Percentiles rank a stretch among this genome's conserved stretches.
These are phyloP conservation scores for Mirounga angustirostris DNA, from an alignment of 2,113 vertebrate species.

Conservation along the genomic window DNA sequence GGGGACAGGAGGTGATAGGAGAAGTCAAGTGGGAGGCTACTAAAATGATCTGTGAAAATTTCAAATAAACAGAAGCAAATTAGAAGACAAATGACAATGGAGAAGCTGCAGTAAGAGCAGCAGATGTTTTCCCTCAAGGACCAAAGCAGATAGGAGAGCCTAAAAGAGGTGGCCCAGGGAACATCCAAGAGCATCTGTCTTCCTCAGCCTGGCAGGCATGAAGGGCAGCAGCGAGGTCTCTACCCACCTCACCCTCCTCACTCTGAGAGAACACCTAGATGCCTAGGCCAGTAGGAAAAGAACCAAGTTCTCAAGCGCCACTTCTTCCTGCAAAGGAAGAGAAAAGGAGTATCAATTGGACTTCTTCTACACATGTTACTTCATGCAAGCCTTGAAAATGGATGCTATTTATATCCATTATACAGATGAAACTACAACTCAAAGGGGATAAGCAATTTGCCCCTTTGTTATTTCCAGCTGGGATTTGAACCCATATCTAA, in stretches of 20 bases:
- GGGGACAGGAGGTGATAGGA: not conserved
- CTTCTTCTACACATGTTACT: not conserved
- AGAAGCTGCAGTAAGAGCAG: slow-evolving; percentile 64
- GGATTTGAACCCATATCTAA: not conserved
- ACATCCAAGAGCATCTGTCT: slow-evolving; percentile 60
- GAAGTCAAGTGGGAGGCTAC: not conserved
- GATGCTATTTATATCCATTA: not conserved
- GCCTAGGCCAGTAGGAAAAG: not conserved
- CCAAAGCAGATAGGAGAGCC: slow-evolving; percentile 75
- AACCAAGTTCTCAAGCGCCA: not conserved
- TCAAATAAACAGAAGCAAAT: slow-evolving; percentile 68
- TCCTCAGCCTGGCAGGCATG: slow-evolving; percentile 37
- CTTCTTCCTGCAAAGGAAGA: not conserved
- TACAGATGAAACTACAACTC: not conserved
- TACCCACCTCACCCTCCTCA: not conserved
- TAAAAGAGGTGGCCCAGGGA: slow-evolving; percentile 47
- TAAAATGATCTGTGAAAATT: not conserved
- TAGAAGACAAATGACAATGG: slow-evolving; percentile 76
- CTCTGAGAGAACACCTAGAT: not conserved
- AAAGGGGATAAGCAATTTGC: not conserved
- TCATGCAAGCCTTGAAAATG: not conserved
- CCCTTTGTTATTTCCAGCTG: not conserved
- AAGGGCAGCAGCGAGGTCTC: not conserved
- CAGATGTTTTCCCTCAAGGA: slow-evolving; percentile 85
- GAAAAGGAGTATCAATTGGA: not conserved